Conservation (phyloP, 2,797 vertebrate genomes). For the Eremophila alpestris region DNA sequence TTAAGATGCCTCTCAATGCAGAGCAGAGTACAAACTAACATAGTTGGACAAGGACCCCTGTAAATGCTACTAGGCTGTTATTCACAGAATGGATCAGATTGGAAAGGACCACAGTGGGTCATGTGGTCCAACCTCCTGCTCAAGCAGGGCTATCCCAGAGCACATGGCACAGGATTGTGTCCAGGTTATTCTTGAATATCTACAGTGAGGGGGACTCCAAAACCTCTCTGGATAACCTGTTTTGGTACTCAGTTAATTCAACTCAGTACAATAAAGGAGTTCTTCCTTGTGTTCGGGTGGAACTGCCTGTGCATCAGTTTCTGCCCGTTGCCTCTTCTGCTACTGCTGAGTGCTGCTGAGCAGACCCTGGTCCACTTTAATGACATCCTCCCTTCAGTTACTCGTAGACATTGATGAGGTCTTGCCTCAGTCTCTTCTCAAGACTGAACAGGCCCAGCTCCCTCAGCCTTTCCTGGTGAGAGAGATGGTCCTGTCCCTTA, state of each 20-base stretch:
- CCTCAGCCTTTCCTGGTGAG: not conserved
- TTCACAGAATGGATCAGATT: not conserved
- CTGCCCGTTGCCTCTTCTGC: not conserved
- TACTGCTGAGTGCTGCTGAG: fast-evolving
- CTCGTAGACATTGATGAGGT: not conserved
- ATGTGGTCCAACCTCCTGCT: not conserved
- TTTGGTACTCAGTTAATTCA: not conserved
- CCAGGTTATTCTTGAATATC: not conserved
- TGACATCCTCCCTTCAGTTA: not conserved
- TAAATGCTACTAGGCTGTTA: not conserved
- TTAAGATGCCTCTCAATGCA: not conserved
- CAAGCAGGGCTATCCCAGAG: not conserved
- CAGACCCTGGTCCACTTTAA: not conserved
- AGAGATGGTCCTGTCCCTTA: not conserved
- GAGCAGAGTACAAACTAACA: not conserved
- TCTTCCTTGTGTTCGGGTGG: fast-evolving
- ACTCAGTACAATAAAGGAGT: not conserved
- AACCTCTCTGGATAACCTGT: not conserved
- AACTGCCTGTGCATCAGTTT: not conserved
- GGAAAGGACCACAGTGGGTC: fast-evolving
- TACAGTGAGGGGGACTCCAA: not conserved
- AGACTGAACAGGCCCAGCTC: not conserved
- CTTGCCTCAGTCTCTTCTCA: not conserved
- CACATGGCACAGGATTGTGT: not conserved
- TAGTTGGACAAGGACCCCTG: not conserved